Base-by-base conservation (phyloP, 2,888 invertebrate genomes). In the Carpatolechia fugitivella region DNA sequence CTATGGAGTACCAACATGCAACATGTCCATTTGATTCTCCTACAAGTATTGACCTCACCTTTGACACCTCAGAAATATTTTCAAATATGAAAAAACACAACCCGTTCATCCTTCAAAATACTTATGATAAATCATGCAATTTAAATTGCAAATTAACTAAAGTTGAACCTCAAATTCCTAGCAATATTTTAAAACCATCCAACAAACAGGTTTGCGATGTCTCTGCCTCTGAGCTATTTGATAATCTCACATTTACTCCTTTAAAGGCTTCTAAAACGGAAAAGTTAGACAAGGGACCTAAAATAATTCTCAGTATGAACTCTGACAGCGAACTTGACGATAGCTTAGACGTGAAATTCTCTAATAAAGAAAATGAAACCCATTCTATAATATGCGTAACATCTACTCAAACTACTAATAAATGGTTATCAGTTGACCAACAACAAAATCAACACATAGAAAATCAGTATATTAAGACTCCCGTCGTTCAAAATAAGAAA, bases 61-160 rank as follows among this genome's bases (percentile, higher is more conserved):
- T 89, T 66, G 76, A 88, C 55, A 85, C 81, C 29, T 80, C 88
- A 6, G 89, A 86, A 74, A 68, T 89, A 60, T 90, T 90, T 68
- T 78, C 83, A 3, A 84, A 80, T 52, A 70, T 80, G 64, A 76
- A 76, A 61, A 76, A 68, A 52, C 63, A 73, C 10, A 69, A 75
- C 40, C 62, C 63, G 13, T 62, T 66, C 40, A 51, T 73, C 24
- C 62, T 85, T 47, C 78, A 85, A 56, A 67, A 82, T 48, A 87
- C 86, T 41, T 88, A 84, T 67, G 83, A 88, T 47, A 82, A 81
- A 58, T 72, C 81, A 14, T 72, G 69, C 48, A 59, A 64, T 40
- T 54, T 54, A 31, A 66, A 61, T 46, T 64, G 63, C 29, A 61
- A 38, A 51, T 18, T 41, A 24, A 24, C 24, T 10, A 13, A 13